phyloP scores from a whole-genome alignment of 2,888 invertebrate genomes.

The Acleris literana region DNA sequence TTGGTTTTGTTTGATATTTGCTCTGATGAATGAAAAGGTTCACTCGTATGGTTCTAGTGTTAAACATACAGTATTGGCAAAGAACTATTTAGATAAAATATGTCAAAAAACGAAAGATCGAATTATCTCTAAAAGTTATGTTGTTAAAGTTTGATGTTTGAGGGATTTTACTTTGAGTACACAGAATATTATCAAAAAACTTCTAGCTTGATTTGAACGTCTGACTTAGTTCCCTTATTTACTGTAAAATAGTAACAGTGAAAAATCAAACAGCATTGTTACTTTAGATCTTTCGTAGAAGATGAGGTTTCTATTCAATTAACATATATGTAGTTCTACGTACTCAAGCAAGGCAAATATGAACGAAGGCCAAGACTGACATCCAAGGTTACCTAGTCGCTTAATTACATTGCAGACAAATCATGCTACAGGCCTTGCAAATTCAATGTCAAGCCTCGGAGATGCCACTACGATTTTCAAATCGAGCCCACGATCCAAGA shows the following conservation, averaged over 20 bases:
- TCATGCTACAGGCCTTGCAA: slow-evolving; percentile 78
- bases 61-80: background rate
- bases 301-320: too few species aligned
- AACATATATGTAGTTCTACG: background rate
- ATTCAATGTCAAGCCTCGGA: slow-evolving; percentile 76
- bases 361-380: slow-evolving; percentile 18
- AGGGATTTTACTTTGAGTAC: too few species aligned
- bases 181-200: too few species aligned
- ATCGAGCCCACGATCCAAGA: slow-evolving; percentile 62
- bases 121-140: too few species aligned
- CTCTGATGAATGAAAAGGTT: background rate
- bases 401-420: slow-evolving; percentile 58
- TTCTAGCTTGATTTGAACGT: too few species aligned
- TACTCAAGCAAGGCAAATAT: slow-evolving; percentile 17
- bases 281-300: too few species aligned
- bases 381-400: slow-evolving; percentile 12
- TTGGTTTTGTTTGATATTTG: slow-evolving; percentile 42
- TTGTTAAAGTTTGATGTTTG: too few species aligned
- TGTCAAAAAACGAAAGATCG: too few species aligned
- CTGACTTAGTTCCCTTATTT: too few species aligned
- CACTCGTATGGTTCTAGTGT: background rate
- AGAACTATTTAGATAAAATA: background rate
- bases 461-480: slow-evolving; percentile 69
- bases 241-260: too few species aligned
- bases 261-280: too few species aligned